Evolutionary conservation across 1,140 invertebrate genomes (phyloP), one percentile per base, ranked within the genome.

Genomic region (Drosophila busckii): DNA sequence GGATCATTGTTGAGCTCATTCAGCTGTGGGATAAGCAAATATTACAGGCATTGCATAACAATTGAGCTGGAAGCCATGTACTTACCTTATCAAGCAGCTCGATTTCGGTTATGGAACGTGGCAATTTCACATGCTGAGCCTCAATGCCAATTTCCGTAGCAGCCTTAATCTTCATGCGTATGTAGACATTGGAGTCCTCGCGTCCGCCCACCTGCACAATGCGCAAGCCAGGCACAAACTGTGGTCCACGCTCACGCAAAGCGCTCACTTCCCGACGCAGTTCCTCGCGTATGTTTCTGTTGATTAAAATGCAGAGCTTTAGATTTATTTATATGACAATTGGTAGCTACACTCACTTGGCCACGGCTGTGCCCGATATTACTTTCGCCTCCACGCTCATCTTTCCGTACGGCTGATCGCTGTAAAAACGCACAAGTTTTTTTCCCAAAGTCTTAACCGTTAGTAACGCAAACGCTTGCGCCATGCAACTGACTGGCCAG

Each of bases 181-280:
- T 99, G 87, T 99, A 99, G 4, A 99, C 97, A 90, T 99, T 99
- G n/a, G 98, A 99, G 89, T 99, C 98, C 86, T 97, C 96, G 4
- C 97, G 90, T 1, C 92, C 93, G 1, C 98, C 98, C 25, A 99
- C 98, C 89, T 96, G 94, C 3, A 95, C 92, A 55, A 96, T 96
- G 2, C 93, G 92, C 40, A 98, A 88, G 2, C 93, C 92, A 0
- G 96, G 95, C 46, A 87, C 78, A 84, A 94, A 97, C 32, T 89
- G 88, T 1, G 93, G 89, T n/a, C 62, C 20, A 55, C 89, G 88
- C 29, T 89, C 49, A 41, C 91, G 90, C 26, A 96, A 76, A 16
- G 88, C 82, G 3, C 64, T 66, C 3, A 97, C 93, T 84, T 96
- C 91, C 63, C 89, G 86, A 9, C 90, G 89, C 22, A 98, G 87